These are phyloP conservation scores for Odocoileus hemionus DNA, from an alignment of 2,113 vertebrate genomes.

Conservation along the genomic window DNA sequence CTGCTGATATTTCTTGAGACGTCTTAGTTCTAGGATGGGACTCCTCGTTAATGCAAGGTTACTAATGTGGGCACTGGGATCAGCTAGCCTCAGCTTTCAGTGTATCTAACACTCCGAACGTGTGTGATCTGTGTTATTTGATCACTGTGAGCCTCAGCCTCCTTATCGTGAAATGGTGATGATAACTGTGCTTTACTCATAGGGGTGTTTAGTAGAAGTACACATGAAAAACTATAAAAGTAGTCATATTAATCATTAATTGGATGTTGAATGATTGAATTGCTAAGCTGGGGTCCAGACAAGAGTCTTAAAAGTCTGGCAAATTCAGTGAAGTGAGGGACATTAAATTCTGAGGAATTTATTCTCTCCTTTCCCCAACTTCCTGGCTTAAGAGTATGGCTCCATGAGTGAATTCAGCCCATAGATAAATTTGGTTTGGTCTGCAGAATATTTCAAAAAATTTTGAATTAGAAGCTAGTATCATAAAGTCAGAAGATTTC, in stretches of 20 bases:
- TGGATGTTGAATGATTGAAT: neutral
- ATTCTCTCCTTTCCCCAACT: neutral
- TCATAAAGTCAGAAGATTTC: neutral
- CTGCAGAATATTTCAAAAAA: neutral
- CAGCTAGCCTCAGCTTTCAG: neutral
- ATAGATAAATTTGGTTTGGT: neutral
- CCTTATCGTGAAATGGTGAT: neutral
- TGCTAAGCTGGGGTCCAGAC: neutral
- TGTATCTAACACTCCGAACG: neutral
- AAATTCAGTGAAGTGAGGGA: slow-evolving; percentile 15
- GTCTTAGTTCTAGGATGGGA: neutral
- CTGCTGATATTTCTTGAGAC: neutral
- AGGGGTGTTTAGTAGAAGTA: neutral
- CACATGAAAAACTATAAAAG: neutral
- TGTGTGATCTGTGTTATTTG: neutral
- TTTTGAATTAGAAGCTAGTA: neutral
- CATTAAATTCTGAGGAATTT: slow-evolving; percentile 31
- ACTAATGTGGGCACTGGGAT: neutral
- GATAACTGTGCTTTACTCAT: neutral
- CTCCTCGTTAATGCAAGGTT: neutral
- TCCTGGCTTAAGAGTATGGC: neutral
- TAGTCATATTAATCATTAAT: neutral
- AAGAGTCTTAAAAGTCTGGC: neutral
- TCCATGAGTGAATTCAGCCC: neutral
- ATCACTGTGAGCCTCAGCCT: neutral